Evolutionary conservation across 2,113 vertebrate species (phyloP).

Genomic region (Lamprologus callipterus): DNA sequence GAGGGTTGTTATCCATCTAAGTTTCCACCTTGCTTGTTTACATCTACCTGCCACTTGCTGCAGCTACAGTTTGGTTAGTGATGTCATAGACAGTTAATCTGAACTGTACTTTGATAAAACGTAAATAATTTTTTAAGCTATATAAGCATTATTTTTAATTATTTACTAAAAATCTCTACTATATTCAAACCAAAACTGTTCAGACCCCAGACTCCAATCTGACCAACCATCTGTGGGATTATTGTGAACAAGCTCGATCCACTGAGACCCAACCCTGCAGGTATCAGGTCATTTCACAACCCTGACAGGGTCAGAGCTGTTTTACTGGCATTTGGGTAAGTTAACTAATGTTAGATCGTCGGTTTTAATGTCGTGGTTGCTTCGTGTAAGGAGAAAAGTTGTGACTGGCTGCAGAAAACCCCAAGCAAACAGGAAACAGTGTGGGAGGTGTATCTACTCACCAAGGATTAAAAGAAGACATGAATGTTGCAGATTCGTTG

Average conservation of each 20-base stretch:
- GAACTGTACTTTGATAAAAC: not conserved
- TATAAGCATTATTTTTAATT: not conserved
- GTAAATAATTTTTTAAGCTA: not conserved
- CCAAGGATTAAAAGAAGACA: constrained; percentile 30
- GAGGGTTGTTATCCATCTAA: not conserved
- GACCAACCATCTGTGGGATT: not conserved
- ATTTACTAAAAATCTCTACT: not conserved
- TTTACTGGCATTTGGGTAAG: not conserved
- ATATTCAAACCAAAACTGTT: not conserved
- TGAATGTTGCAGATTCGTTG: constrained; percentile 9
- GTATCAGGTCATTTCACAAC: not conserved
- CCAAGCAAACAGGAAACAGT: constrained; percentile 63
- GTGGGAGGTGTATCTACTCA: constrained; percentile 50
- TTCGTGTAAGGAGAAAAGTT: not conserved
- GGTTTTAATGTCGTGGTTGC: not conserved
- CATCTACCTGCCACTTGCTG: not conserved
- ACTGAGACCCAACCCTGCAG: not conserved
- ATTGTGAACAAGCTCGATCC: not conserved
- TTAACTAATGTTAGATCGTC: not conserved
- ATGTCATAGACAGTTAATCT: not conserved
- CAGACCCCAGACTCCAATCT: not conserved
- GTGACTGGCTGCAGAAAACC: constrained; percentile 29
- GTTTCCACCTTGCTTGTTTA: not conserved
- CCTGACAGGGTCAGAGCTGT: not conserved
- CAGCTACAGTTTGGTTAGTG: not conserved